Conservation (phyloP, 1,140 invertebrate species). For the Diprion similis region DNA sequence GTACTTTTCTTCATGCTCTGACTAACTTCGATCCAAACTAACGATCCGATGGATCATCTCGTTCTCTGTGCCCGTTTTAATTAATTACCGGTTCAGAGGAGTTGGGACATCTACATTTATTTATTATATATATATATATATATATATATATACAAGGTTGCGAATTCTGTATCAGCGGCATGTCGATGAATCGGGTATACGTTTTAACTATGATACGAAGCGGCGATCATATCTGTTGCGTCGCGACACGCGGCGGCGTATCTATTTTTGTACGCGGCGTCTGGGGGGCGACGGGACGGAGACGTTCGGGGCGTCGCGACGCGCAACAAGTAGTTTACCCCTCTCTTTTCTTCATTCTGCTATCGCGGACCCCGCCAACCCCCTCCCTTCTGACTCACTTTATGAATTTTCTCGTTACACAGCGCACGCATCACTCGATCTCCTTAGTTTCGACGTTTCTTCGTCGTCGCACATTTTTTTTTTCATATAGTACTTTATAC, state of each 20-base stretch:
- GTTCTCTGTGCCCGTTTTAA: too few species aligned
- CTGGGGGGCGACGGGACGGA: slow-evolving; percentile 23
- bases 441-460: slow-evolving; percentile 21
- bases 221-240: slow-evolving; percentile 55
- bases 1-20: too few species aligned
- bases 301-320: slow-evolving; percentile 23
- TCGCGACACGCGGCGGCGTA: slow-evolving; percentile 44
- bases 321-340: slow-evolving; percentile 46
- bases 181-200: neutral
- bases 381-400: slow-evolving; percentile 28
- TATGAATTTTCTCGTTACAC: slow-evolving; percentile 42
- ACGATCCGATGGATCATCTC: too few species aligned
- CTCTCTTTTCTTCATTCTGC: slow-evolving; percentile 15
- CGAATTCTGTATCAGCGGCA: neutral
- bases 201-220: neutral
- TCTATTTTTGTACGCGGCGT: slow-evolving; percentile 51
- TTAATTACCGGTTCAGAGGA: too few species aligned
- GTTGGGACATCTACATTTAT: too few species aligned
- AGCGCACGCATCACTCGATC: slow-evolving; percentile 31
- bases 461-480: neutral
- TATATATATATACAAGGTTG: neutral
- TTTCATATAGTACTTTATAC: too few species aligned
- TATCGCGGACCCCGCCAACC: neutral
- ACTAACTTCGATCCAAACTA: too few species aligned
- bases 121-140: too few species aligned